Percentiles rank a stretch among this genome's conserved stretches.
Conservation (phyloP, 2,888 invertebrate species). For the Tiliacea aurago region DNA sequence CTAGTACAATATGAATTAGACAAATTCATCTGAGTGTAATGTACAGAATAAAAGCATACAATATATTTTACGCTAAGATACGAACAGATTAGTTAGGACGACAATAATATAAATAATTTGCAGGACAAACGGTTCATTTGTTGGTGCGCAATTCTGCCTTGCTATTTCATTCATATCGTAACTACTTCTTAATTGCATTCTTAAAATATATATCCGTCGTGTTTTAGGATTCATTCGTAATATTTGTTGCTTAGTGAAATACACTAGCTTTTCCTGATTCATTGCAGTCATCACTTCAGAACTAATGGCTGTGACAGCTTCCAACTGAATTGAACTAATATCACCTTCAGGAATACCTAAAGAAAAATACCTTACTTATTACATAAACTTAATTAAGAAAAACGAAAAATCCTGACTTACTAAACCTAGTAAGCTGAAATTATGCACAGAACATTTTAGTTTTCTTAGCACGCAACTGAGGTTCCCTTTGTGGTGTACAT, state of each 20-base stretch:
- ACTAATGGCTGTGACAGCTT: slow-evolving; percentile 82
- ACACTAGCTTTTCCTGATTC: slow-evolving; percentile 79
- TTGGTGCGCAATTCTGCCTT: slow-evolving; percentile 55
- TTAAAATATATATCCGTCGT: slow-evolving; percentile 81
- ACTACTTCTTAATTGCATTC: slow-evolving; percentile 81
- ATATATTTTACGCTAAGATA: background rate
- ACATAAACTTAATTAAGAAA: background rate
- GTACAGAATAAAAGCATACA: background rate
- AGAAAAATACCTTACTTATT: slow-evolving; percentile 18
- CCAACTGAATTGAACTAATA: slow-evolving; percentile 82
- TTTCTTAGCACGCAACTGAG: background rate
- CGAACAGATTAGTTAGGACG: slow-evolving; percentile 33
- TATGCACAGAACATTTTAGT: background rate
- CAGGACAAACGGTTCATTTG: slow-evolving; percentile 20
- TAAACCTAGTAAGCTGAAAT: background rate
- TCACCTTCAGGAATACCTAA: slow-evolving; percentile 80
- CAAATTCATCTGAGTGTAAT: background rate
- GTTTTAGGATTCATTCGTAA: slow-evolving; percentile 80
- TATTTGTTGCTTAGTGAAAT: slow-evolving; percentile 85
- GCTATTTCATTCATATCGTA: slow-evolving; percentile 79
- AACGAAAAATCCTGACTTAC: background rate
- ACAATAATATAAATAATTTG: slow-evolving; percentile 47
- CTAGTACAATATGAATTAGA: background rate
- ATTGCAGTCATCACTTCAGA: slow-evolving; percentile 79
- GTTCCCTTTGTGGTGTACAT: background rate